Evolutionary conservation across 2,797 vertebrate species (phyloP).

Genomic region (Sebastes paucispinis): DNA sequence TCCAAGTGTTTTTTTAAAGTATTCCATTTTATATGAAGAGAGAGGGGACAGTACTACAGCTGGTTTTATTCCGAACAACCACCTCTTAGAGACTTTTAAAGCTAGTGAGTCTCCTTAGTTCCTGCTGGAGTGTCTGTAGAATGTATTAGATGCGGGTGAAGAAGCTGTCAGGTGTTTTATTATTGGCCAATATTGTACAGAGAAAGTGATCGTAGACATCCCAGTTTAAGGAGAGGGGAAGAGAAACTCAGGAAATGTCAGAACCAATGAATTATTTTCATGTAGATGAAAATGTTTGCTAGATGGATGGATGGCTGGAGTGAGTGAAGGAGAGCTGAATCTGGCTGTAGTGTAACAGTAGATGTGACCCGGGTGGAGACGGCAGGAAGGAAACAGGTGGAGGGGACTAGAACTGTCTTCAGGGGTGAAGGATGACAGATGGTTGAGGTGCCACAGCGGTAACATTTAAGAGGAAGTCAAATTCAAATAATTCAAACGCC

Average conservation of each 20-base stretch:
- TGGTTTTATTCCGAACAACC: conserved; percentile 52
- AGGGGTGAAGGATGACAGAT: conserved; percentile 19
- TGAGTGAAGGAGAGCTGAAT: not conserved
- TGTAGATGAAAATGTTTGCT: conserved; percentile 31
- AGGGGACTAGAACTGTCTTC: not conserved
- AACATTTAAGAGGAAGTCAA: conserved; percentile 15
- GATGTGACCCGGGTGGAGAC: conserved; percentile 28
- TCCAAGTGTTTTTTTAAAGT: conserved; percentile 45
- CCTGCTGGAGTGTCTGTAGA: conserved; percentile 58
- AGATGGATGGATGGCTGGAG: conserved; percentile 2
- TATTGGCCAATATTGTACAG: conserved; percentile 57
- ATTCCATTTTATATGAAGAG: conserved; percentile 40
- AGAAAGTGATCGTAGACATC: conserved; percentile 44
- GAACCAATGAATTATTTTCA: conserved; percentile 70
- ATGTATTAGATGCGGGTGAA: conserved; percentile 37
- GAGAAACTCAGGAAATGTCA: conserved; percentile 77
- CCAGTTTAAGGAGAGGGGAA: conserved; percentile 38
- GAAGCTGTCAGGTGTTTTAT: conserved; percentile 29
- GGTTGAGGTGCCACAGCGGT: conserved; percentile 50
- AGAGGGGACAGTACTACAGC: conserved; percentile 17
- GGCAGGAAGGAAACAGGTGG: not conserved
- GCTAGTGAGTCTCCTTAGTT: conserved; percentile 32
- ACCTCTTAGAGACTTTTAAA: conserved; percentile 32
- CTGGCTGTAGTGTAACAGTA: conserved; percentile 30
- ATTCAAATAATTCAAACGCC: conserved; percentile 61